Evolutionary conservation across 2,113 vertebrate species (phyloP).

Genomic region (Catharus minimus): DNA sequence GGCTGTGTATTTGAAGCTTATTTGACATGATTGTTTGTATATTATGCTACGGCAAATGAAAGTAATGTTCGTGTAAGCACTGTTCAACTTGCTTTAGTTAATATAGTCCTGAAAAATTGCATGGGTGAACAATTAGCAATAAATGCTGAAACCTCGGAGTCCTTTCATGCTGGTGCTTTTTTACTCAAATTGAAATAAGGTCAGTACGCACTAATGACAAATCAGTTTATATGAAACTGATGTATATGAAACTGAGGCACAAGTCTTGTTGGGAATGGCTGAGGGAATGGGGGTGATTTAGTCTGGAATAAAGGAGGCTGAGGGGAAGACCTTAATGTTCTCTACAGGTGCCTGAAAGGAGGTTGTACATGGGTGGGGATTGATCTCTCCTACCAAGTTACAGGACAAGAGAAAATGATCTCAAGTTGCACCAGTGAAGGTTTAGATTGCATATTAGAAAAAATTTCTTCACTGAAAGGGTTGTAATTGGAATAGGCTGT

Average conservation of each 20-base stretch:
- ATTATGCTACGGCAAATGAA: background rate
- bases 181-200: background rate
- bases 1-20: background rate
- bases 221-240: background rate
- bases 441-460: background rate
- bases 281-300: background rate
- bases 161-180: background rate
- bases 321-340: background rate
- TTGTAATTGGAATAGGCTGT: background rate
- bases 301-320: background rate
- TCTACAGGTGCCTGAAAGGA: background rate
- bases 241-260: background rate
- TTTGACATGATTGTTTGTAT: background rate
- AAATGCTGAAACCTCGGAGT: background rate
- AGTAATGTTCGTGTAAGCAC: background rate
- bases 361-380: rapidly evolving
- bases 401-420: background rate
- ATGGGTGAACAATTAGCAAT: background rate
- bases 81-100: background rate
- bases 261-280: background rate
- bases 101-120: background rate
- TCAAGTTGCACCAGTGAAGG: background rate
- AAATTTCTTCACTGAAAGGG: background rate
- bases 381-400: background rate
- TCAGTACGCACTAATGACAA: background rate